Evolutionary conservation across 2,888 invertebrate species (phyloP).

Genomic region (Branchellion lobata): DNA sequence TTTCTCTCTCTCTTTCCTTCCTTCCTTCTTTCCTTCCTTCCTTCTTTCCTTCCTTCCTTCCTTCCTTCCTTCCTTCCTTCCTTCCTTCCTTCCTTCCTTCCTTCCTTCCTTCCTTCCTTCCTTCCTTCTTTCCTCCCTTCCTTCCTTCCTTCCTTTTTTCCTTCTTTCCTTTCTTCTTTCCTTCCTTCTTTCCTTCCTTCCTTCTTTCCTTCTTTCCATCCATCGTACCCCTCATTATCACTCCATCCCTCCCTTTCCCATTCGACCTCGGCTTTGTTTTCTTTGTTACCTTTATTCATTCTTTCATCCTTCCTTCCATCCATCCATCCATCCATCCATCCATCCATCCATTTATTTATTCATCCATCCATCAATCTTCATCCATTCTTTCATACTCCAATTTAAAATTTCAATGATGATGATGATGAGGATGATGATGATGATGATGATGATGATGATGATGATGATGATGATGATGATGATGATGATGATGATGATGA

Average conservation of each 20-base stretch:
- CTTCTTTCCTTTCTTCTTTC: neutral
- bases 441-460: slow-evolving; percentile 7
- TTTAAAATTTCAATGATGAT: too few species aligned
- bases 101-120: too few species aligned
- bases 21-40: neutral
- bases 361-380: slow-evolving; percentile 48
- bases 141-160: neutral
- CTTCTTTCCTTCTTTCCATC: neutral
- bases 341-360: slow-evolving; percentile 31
- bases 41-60: neutral
- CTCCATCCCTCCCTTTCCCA: neutral
- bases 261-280: neutral
- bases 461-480: slow-evolving; percentile 7
- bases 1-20: neutral
- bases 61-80: slow-evolving; percentile 2
- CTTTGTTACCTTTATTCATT: slow-evolving; percentile 48
- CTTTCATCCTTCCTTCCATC: slow-evolving; percentile 52
- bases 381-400: slow-evolving; percentile 50
- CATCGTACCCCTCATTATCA: neutral
- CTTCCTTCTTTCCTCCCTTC: neutral
- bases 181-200: neutral
- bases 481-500: slow-evolving; percentile 28
- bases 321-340: slow-evolving; percentile 40
- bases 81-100: neutral
- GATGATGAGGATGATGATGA: too few species aligned